Percentiles rank a stretch among this genome's conserved stretches.
Conservation (phyloP, 2,888 invertebrate species). For the Catocala nupta region DNA sequence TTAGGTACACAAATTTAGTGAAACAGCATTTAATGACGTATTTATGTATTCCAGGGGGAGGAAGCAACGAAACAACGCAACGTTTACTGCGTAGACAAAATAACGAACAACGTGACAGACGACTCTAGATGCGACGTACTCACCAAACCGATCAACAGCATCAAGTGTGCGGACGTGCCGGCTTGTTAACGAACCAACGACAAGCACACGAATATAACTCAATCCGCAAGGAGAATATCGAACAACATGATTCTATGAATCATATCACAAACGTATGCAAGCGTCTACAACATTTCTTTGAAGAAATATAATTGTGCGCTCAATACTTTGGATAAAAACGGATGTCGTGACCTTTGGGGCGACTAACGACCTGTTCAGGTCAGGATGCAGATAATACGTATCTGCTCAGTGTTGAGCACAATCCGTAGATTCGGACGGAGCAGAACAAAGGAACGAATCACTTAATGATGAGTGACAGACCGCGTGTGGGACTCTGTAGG, state of each 20-base stretch:
- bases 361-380: background rate
- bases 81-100: conserved; percentile 92
- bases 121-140: conserved; percentile 91
- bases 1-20: too few relatives aligned
- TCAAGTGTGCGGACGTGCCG: conserved; percentile 88
- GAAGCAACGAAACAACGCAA: conserved; percentile 89
- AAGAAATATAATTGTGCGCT: conserved; percentile 9
- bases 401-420: conserved; percentile 4
- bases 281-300: conserved; percentile 1
- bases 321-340: conserved; percentile 1
- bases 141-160: conserved; percentile 89
- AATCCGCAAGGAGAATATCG: background rate
- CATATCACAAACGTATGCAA: conserved; percentile 8
- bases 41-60: conserved; percentile 69
- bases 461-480: conserved; percentile 36
- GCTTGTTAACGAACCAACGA: conserved; percentile 64
- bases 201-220: background rate
- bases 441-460: conserved; percentile 35
- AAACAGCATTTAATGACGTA: too few relatives aligned
- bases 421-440: conserved; percentile 23
- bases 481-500: conserved; percentile 48
- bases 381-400: conserved; percentile 4
- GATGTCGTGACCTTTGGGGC: conserved; percentile 1
- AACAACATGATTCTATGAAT: conserved; percentile 11
- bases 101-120: conserved; percentile 90